A percentile compares a stretch with the other conserved stretches of the same genome.
Evolutionary conservation across 1,140 invertebrate genomes (phyloP).

Genomic region (Trichogramma pretiosum): DNA sequence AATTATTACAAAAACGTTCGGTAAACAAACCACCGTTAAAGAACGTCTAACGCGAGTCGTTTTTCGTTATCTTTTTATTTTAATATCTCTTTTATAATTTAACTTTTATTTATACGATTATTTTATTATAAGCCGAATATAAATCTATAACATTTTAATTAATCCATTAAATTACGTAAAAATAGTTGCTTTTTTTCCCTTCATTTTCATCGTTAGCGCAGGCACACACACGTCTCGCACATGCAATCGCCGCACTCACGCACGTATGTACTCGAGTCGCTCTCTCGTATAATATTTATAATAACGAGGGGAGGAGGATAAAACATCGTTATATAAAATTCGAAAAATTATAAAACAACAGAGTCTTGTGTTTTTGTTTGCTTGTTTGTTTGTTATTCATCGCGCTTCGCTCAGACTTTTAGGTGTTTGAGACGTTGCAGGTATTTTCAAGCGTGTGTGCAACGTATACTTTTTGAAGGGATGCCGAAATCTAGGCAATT

Average conservation of each 20-base stretch:
- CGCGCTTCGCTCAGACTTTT: too few species aligned
- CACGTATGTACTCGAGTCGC: too few species aligned
- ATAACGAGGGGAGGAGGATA: too few species aligned
- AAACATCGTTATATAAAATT: too few species aligned
- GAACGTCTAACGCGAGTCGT: conserved; percentile 16
- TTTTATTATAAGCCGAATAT: conserved; percentile 16
- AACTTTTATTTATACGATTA: conserved; percentile 7
- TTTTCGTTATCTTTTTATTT: neutral
- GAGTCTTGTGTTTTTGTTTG: conserved; percentile 10
- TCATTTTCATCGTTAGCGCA: too few species aligned
- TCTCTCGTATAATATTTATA: too few species aligned
- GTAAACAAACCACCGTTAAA: conserved; percentile 22
- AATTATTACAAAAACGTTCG: conserved; percentile 20
- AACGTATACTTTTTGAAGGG: too few species aligned
- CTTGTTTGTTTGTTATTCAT: conserved; percentile 4
- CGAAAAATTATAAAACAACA: conserved; percentile 16
- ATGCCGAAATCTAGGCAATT: too few species aligned
- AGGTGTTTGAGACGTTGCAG: too few species aligned
- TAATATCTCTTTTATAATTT: neutral
- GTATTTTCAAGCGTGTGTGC: too few species aligned
- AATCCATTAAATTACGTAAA: conserved; percentile 18
- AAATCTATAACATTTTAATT: conserved; percentile 15
- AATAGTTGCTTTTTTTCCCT: too few species aligned
- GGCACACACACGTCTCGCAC: conserved; percentile 11
- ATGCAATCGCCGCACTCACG: too few species aligned